These are phyloP conservation scores for Porites rus DNA, from an alignment of 92 coral and sea anemone species.

Conservation along the genomic window DNA sequence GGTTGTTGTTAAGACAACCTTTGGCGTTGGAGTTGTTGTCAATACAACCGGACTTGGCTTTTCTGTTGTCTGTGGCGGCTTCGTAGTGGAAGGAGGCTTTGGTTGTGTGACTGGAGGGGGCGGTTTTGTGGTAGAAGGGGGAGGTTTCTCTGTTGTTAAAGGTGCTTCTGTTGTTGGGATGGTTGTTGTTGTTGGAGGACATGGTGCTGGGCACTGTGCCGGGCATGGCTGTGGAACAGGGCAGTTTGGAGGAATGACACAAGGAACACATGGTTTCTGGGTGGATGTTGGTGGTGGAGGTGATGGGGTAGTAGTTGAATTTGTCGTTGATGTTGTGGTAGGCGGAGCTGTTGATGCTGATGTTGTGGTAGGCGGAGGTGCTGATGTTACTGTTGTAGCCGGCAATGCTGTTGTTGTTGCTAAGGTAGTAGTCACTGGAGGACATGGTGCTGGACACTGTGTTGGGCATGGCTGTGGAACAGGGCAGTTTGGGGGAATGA, in stretches of 20 bases:
- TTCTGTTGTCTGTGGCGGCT: constrained; percentile 40
- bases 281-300: constrained; percentile 2
- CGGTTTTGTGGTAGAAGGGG: constrained; percentile 11
- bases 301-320: constrained; percentile 14
- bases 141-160: constrained; percentile 34
- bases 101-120: constrained; percentile 34
- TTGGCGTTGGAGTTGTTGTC: constrained; percentile 44
- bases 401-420: constrained; percentile 2
- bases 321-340: constrained; percentile 5
- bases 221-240: constrained; percentile 63
- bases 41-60: constrained; percentile 46
- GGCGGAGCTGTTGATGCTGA: constrained; percentile 37
- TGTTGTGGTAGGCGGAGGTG: constrained; percentile 32
- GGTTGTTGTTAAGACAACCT: constrained; percentile 38
- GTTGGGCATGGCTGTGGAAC: constrained; percentile 60
- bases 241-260: constrained; percentile 66
- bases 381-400: constrained; percentile 15
- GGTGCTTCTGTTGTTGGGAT: constrained; percentile 39
- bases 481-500: constrained; percentile 66
- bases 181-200: constrained; percentile 55
- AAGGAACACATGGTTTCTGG: constrained; percentile 66
- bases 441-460: constrained; percentile 65
- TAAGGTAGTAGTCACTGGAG: constrained; percentile 44
- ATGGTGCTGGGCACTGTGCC: constrained; percentile 60
- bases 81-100: constrained; percentile 42